These are phyloP conservation scores for Tachysurus vachellii DNA, from an alignment of 2,113 vertebrate species.

Conservation along the genomic window DNA sequence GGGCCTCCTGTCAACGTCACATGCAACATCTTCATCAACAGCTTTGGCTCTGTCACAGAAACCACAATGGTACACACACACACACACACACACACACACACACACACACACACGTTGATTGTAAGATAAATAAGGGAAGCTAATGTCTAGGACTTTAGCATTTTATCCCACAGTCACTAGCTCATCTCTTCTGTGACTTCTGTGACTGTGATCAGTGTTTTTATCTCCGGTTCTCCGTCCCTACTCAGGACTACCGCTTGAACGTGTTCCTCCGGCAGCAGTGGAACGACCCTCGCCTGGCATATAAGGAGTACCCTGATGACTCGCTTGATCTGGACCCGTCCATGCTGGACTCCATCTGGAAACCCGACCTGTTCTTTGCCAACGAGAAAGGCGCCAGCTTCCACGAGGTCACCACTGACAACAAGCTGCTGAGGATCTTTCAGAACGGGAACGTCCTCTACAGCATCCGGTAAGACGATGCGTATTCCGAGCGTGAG, in stretches of 20 bases:
- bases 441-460: slow-evolving; percentile 95
- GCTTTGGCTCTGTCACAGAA: slow-evolving; percentile 91
- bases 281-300: slow-evolving; percentile 92
- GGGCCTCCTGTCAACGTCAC: slow-evolving; percentile 94
- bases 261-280: slow-evolving; percentile 92
- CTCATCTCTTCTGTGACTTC: background rate
- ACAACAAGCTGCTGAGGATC: slow-evolving; percentile 93
- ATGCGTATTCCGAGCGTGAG: background rate
- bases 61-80: slow-evolving; percentile 84
- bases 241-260: slow-evolving; percentile 84
- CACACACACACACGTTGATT: background rate
- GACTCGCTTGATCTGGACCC: slow-evolving; percentile 91
- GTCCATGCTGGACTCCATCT: slow-evolving; percentile 94
- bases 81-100: background rate
- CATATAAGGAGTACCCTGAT: slow-evolving; percentile 89
- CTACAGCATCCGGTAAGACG: slow-evolving; percentile 89
- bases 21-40: slow-evolving; percentile 98
- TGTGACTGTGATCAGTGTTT: background rate
- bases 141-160: background rate
- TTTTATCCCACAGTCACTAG: background rate
- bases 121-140: background rate
- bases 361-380: slow-evolving; percentile 95
- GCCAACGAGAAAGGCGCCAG: slow-evolving; percentile 94
- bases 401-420: slow-evolving; percentile 91
- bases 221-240: background rate